phyloP scores from a whole-genome alignment of 2,113 vertebrate species.

The Grallaria varia region DNA sequence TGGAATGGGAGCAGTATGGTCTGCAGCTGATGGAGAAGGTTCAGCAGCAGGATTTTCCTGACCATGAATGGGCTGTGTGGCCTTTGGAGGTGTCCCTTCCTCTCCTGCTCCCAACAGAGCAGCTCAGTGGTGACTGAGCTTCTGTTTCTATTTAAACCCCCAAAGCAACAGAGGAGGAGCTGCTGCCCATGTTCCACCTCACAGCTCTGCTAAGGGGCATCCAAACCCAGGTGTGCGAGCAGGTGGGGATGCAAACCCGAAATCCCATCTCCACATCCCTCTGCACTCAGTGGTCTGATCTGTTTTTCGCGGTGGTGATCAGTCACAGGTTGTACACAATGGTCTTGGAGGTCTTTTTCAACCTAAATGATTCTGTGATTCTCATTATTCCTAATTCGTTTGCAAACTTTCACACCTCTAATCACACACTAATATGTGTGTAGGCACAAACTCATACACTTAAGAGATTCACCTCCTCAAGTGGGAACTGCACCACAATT shows the following conservation, averaged over 20 bases:
- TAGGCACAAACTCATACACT: background rate
- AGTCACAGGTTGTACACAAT: background rate
- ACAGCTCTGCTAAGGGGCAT: background rate
- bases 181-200: background rate
- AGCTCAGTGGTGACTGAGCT: background rate
- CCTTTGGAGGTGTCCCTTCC: background rate
- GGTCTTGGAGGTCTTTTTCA: background rate
- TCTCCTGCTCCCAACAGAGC: background rate
- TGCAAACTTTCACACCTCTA: background rate
- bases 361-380: background rate
- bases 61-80: fast-evolving
- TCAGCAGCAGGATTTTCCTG: background rate
- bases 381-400: background rate
- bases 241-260: background rate
- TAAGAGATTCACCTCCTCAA: background rate
- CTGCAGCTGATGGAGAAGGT: background rate
- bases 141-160: background rate
- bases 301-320: background rate
- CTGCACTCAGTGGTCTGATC: background rate
- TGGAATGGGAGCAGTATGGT: background rate
- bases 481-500: background rate
- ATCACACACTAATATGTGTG: background rate
- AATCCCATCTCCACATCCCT: background rate
- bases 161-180: background rate
- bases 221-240: background rate